phyloP scores from a whole-genome alignment of 2,113 vertebrate species.

The Aphelocoma coerulescens region DNA sequence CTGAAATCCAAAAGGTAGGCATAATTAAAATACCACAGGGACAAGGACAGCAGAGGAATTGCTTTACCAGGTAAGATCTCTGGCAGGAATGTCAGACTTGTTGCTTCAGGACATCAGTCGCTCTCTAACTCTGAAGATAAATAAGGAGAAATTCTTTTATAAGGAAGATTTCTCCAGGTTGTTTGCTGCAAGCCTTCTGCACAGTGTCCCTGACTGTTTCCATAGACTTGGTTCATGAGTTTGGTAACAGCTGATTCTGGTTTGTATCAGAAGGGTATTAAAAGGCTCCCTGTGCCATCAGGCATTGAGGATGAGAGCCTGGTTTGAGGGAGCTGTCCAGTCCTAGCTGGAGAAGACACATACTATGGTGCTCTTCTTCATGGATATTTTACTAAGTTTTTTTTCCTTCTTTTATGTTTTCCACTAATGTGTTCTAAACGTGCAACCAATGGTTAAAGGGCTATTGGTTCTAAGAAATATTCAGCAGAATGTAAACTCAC shows the following conservation, averaged over 20 bases:
- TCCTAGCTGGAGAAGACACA: background rate
- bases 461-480: background rate
- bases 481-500: background rate
- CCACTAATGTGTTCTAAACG: background rate
- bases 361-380: background rate
- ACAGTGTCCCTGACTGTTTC: background rate
- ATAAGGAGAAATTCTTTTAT: background rate
- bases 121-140: background rate
- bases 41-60: background rate
- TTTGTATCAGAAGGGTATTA: background rate
- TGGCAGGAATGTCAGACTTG: background rate
- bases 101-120: background rate
- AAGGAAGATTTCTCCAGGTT: background rate
- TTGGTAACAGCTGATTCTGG: background rate
- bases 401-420: background rate
- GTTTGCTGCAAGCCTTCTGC: background rate
- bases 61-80: background rate
- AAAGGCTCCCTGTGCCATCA: background rate
- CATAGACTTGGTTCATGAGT: background rate
- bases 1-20: background rate
- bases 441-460: background rate
- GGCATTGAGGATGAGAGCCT: background rate
- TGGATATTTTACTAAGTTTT: background rate
- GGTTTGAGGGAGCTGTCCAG: slow-evolving; percentile 53
- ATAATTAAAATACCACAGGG: background rate